phyloP scores from a whole-genome alignment of 2,113 vertebrate species.

The Arvicanthis niloticus region DNA sequence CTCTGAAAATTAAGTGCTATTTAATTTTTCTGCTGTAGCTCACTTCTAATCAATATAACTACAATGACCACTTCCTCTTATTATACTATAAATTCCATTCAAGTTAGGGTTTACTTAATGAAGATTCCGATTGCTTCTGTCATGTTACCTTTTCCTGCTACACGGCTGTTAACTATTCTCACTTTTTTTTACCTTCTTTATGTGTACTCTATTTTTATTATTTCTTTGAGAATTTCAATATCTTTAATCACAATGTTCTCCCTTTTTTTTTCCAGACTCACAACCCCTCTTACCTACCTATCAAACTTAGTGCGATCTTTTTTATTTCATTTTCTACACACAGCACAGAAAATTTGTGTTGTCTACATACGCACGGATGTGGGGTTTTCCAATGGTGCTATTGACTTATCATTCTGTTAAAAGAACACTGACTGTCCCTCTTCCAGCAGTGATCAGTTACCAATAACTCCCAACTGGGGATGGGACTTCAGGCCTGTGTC shows the following conservation, averaged over 20 bases:
- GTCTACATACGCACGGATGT: not conserved
- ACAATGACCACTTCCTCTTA: constrained; percentile 42
- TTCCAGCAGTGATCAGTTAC: not conserved
- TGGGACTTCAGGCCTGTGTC: not conserved
- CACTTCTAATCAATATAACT: constrained; percentile 46
- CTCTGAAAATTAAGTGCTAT: constrained; percentile 32
- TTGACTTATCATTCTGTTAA: not conserved
- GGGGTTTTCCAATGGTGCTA: not conserved
- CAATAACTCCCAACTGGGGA: not conserved
- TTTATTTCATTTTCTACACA: not conserved
- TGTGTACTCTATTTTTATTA: not conserved
- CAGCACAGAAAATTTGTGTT: not conserved
- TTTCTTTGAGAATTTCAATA: not conserved
- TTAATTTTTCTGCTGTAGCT: constrained; percentile 35
- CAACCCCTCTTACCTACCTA: not conserved
- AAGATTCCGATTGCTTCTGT: not conserved
- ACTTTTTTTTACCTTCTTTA: not conserved
- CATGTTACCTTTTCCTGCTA: not conserved
- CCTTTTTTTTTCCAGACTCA: not conserved
- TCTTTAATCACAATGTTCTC: not conserved
- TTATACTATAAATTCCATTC: constrained; percentile 54
- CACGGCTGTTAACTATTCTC: not conserved
- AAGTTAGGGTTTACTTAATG: constrained; percentile 42
- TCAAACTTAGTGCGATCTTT: not conserved
- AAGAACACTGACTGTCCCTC: not conserved